phyloP scores from a whole-genome alignment of 2,113 vertebrate genomes.

The Ochotona curzoniae region DNA sequence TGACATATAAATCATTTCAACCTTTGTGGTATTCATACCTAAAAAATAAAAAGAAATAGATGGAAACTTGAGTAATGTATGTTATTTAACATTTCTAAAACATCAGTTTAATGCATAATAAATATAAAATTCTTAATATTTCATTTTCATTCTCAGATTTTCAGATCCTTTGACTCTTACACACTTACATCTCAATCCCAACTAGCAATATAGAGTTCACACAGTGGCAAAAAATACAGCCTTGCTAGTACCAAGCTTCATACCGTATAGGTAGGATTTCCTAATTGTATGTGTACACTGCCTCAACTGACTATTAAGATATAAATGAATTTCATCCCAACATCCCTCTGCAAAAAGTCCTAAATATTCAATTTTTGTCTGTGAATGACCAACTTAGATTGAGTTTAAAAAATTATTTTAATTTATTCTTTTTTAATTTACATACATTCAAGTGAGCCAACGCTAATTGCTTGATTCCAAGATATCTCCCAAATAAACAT shows the following conservation, averaged over 20 bases:
- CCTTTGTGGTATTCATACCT: background rate
- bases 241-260: background rate
- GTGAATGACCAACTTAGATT: background rate
- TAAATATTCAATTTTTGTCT: background rate
- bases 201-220: background rate
- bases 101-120: background rate
- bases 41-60: background rate
- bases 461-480: background rate
- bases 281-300: background rate
- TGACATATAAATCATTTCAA: background rate
- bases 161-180: background rate
- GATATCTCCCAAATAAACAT: background rate
- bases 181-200: background rate
- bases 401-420: background rate
- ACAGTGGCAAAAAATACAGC: accelerated
- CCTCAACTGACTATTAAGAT: background rate
- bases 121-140: background rate
- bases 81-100: background rate
- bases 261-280: accelerated
- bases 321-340: background rate
- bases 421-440: background rate
- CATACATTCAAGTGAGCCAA: background rate
- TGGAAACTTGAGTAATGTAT: background rate
- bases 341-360: background rate
- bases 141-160: background rate